A percentile compares a stretch with the other conserved stretches of the same genome.
Conservation (phyloP, 2,113 vertebrate species). For the Apistogramma diplotaenia region DNA sequence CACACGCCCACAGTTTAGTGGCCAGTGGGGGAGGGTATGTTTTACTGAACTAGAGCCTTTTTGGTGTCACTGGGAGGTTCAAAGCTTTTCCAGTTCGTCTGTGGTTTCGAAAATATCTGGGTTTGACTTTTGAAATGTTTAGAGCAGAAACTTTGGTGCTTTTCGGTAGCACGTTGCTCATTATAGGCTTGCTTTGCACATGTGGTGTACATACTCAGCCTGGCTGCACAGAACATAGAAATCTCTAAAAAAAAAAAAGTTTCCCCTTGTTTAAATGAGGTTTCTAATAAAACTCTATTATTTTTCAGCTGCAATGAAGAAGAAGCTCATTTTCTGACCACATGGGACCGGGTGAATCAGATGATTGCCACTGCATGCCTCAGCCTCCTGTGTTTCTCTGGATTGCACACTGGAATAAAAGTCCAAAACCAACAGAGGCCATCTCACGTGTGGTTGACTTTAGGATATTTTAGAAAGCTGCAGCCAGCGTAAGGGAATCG, state of each 20-base stretch:
- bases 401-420: conserved; percentile 19
- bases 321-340: conserved; percentile 79
- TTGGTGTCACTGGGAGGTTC: conserved; percentile 58
- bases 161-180: neutral
- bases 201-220: neutral
- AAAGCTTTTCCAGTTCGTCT: conserved; percentile 52
- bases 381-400: conserved; percentile 19
- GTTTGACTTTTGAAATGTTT: conserved; percentile 22
- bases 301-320: conserved; percentile 77
- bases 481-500: neutral
- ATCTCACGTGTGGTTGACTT: neutral
- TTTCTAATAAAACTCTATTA: neutral
- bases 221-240: neutral
- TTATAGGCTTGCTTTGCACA: conserved; percentile 2
- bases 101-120: conserved; percentile 59
- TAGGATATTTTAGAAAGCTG: conserved; percentile 29
- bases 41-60: conserved; percentile 37
- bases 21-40: conserved; percentile 33
- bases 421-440: neutral
- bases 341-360: neutral
- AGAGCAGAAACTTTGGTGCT: conserved; percentile 4
- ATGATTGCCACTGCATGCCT: neutral
- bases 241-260: neutral
- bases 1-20: conserved; percentile 1
- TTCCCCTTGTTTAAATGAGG: neutral